These are phyloP conservation scores for Eupithecia insigniata DNA, from an alignment of 2,888 invertebrate species.

Conservation along the genomic window DNA sequence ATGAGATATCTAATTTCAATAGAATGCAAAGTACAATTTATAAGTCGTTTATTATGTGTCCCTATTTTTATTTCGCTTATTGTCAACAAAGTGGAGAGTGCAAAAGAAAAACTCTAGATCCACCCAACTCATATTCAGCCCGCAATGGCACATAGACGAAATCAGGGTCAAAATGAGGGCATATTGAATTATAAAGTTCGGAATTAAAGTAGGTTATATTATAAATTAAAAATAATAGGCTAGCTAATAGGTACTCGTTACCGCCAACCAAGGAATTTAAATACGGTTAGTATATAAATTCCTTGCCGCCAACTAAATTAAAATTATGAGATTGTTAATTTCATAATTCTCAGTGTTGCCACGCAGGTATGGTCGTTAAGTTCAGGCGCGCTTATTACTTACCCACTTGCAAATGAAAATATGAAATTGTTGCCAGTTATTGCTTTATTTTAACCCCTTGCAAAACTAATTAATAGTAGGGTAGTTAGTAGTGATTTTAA, in stretches of 20 bases:
- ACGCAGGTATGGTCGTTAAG: constrained; percentile 18
- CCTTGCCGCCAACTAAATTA: not conserved
- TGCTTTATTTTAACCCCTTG: not conserved
- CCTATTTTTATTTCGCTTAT: not conserved
- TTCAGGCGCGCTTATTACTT: constrained; percentile 17
- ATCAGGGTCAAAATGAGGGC: not conserved
- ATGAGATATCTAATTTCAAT: no score
- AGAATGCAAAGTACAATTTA: not conserved
- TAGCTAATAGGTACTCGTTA: constrained; percentile 12
- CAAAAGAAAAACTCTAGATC: no score
- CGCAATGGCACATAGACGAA: not conserved
- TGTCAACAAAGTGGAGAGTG: not conserved
- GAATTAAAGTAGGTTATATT: not conserved
- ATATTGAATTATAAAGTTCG: not conserved
- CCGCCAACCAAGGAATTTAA: no score
- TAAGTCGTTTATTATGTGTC: not conserved
- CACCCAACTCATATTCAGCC: no score
- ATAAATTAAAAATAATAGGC: constrained; percentile 3
- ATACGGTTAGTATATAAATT: no score
- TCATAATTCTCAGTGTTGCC: constrained; percentile 28
- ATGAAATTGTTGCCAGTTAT: not conserved
- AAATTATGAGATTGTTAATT: constrained; percentile 24
- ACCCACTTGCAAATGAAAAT: not conserved
- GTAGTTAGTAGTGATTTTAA: not conserved
- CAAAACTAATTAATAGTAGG: not conserved